Evolutionary conservation across 2,888 invertebrate genomes (phyloP), one percentile per base, ranked within the genome.

Genomic region (Cepaea hortensis): DNA sequence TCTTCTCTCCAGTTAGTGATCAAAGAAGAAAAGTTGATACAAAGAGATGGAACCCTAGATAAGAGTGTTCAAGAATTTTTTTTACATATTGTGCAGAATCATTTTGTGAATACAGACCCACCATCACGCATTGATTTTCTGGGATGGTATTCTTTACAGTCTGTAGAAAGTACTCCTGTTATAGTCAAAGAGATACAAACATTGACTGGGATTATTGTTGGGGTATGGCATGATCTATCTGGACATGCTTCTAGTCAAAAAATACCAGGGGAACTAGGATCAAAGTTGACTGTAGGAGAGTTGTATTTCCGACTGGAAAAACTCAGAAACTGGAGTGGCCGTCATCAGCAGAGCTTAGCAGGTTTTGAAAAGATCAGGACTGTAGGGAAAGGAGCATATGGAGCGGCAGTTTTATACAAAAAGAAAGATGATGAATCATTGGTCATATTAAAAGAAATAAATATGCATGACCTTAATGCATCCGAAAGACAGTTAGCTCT

Each of bases 401-500:
- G 97, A 6, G 96, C 96, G 18, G 97, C 97, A 9, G 95, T 96
- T 1, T 93, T 97, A 20, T 97, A 96, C 93, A 95, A 95, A 55
- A 95, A 96, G 82, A 95, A 95, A 89, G 95, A 95, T 68, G 96
- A 96, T 91, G 96, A 96, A 81, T 95, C 95, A 86, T 93, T 96
- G 72, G 96, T 97, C 35, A 96, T 97, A 4, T 95, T 97, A 85
- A 97, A 97, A 92, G 96, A 97, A 93, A 96, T 97, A 81, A 96
- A 96, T 93, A 95, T 96, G 94, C 95, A 96, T 90, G 96, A 97
- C 90, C 93, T 97, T 88, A 96, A 96, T n/a, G 95, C 96, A 0
- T 93, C 95, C 0, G 97, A 97, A 92, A 94, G 96, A 80, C 96
- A 96, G 91, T 94, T 96, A 92, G 96, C 96, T 4, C 95, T 96